Conservation (phyloP, 2,797 vertebrate species). For the Sparus aurata region DNA sequence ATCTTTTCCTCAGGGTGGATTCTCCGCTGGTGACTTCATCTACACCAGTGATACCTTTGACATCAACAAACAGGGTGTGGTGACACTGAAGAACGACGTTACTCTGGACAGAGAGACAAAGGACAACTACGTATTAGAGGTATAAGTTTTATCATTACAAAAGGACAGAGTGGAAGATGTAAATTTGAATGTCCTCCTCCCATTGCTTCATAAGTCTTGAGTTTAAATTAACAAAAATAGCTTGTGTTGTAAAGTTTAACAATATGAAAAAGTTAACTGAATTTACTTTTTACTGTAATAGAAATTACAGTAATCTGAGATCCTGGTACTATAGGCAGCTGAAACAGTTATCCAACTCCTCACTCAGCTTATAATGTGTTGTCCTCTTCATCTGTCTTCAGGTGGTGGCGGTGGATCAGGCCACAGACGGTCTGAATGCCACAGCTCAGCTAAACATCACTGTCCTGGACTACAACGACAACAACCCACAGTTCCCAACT, state of each 20-base stretch:
- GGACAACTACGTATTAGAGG: slow-evolving; percentile 81
- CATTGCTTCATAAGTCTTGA: no score
- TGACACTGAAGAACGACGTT: slow-evolving; percentile 77
- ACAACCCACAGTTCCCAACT: slow-evolving; percentile 84
- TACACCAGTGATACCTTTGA: slow-evolving; percentile 77
- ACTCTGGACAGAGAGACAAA: slow-evolving; percentile 86
- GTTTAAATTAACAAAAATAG: no score
- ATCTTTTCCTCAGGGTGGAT: slow-evolving; percentile 81
- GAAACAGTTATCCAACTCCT: not conserved
- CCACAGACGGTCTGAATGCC: slow-evolving; percentile 71
- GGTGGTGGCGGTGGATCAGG: slow-evolving; percentile 86
- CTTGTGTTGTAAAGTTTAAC: no score
- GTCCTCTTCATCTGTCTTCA: slow-evolving; percentile 46
- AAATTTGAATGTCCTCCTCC: no score
- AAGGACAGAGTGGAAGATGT: no score
- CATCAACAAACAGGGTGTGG: slow-evolving; percentile 79
- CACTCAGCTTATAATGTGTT: not conserved
- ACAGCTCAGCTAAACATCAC: slow-evolving; percentile 83
- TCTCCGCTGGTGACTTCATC: slow-evolving; percentile 84
- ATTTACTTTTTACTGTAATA: no score
- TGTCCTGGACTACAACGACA: slow-evolving; percentile 88
- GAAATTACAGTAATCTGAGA: not conserved
- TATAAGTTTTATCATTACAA: slow-evolving; percentile 45
- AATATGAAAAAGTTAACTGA: not conserved
- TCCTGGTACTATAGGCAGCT: not conserved